These are phyloP conservation scores for Hippolais icterina DNA, from an alignment of 2,113 vertebrate genomes.

Conservation along the genomic window DNA sequence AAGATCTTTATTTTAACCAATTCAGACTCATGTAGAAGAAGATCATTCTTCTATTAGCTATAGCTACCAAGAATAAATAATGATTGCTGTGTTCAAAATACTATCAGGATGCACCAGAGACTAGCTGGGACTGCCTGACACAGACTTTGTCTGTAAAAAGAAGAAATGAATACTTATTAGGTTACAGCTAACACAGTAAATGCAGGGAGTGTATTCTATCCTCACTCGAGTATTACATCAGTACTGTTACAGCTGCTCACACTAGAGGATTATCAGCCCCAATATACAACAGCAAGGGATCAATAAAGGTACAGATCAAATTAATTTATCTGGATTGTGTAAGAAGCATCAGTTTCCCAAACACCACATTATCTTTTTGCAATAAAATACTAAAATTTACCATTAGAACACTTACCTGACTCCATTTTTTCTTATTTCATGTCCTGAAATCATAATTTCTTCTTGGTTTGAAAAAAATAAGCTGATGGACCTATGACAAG, in stretches of 20 bases:
- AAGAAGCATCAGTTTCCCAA: neutral
- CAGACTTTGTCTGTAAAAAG: neutral
- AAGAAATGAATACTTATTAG: neutral
- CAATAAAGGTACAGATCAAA: neutral
- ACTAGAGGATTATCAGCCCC: neutral
- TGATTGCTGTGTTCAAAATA: neutral
- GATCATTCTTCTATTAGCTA: neutral
- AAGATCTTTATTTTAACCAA: neutral
- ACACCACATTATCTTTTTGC: neutral
- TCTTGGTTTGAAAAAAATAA: constrained; percentile 93
- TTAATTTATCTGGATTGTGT: neutral
- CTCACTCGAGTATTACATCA: neutral
- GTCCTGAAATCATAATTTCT: constrained; percentile 91
- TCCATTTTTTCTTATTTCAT: constrained; percentile 88
- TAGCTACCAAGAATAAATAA: neutral
- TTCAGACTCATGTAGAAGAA: neutral
- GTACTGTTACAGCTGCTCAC: neutral
- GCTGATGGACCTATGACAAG: constrained; percentile 89
- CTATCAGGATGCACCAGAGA: neutral
- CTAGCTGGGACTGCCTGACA: neutral
- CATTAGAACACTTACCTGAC: constrained; percentile 76
- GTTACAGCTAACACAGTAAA: neutral
- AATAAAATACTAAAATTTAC: neutral
- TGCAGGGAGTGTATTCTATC: neutral
- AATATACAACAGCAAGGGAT: neutral